A percentile compares a stretch with the other conserved stretches of the same genome.
These are phyloP conservation scores for Amorpha juglandis DNA, from an alignment of 2,888 invertebrate genomes.

Conservation along the genomic window DNA sequence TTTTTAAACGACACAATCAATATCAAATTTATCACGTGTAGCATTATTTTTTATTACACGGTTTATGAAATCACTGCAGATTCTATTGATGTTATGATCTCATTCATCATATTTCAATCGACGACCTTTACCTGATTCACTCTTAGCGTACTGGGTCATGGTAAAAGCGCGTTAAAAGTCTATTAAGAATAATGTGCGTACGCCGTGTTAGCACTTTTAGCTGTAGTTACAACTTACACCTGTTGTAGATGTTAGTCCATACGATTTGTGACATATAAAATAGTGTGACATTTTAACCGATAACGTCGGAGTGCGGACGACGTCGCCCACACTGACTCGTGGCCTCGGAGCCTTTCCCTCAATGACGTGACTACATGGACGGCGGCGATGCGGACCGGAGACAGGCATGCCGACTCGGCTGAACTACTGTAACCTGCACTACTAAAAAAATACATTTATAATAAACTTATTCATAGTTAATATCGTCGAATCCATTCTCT, in stretches of 20 bases:
- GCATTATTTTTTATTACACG: background rate
- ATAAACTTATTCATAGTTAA: too few relatives aligned
- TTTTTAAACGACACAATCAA: background rate
- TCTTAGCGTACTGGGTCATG: constrained; percentile 14
- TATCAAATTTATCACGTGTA: background rate
- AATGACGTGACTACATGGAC: constrained; percentile 38
- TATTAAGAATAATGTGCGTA: background rate
- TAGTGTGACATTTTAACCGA: constrained; percentile 45
- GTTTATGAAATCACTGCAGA: background rate
- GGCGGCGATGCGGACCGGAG: constrained; percentile 36
- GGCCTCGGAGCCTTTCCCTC: constrained; percentile 63
- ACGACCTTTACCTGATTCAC: constrained; percentile 35
- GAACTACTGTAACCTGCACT: background rate
- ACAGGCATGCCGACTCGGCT: constrained; percentile 34
- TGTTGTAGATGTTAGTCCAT: background rate
- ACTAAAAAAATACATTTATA: background rate
- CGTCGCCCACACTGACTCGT: constrained; percentile 42
- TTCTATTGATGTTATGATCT: constrained; percentile 27
- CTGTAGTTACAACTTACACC: background rate
- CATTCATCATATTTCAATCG: constrained; percentile 29
- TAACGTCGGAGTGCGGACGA: constrained; percentile 31
- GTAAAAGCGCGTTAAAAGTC: background rate
- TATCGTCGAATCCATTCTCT: too few relatives aligned
- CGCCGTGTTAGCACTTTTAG: background rate
- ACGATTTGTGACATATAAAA: constrained; percentile 2